Evolutionary conservation across 1,140 invertebrate genomes (phyloP).

Genomic region (Euschistus heros): DNA sequence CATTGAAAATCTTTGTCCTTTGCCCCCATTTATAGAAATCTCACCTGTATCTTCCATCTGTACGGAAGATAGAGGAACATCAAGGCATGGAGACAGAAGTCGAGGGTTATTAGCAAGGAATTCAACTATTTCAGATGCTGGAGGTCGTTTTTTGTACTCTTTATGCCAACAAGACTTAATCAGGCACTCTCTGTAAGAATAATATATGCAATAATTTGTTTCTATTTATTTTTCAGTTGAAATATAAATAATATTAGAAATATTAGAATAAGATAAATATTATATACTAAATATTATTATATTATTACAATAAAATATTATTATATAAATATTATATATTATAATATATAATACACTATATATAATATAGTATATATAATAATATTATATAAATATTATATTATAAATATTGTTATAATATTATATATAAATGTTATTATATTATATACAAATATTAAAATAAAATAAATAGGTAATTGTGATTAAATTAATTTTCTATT

Average conservation of each 20-base stretch:
- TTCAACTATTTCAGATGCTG: conserved; percentile 65
- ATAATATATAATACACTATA: too few species aligned
- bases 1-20: conserved; percentile 15
- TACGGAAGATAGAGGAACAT: conserved; percentile 60
- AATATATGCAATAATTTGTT: not conserved
- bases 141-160: conserved; percentile 56
- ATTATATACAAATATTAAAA: too few species aligned
- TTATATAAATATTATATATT: too few species aligned
- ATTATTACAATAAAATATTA: not conserved
- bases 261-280: too few species aligned
- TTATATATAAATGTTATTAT: too few species aligned
- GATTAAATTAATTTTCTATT: too few species aligned
- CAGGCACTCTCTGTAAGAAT: conserved; percentile 50
- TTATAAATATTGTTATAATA: too few species aligned
- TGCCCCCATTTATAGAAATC: conserved; percentile 5
- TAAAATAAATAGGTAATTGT: too few species aligned
- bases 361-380: too few species aligned
- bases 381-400: too few species aligned
- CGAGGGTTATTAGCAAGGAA: conserved; percentile 62
- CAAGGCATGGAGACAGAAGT: conserved; percentile 66
- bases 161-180: conserved; percentile 66
- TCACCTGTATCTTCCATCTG: conserved; percentile 50
- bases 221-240: too few species aligned
- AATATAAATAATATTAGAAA: too few species aligned
- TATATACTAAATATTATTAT: not conserved